A percentile compares a stretch with the other conserved stretches of the same genome.
phyloP scores from a whole-genome alignment of 2,797 vertebrate species.

The Sebastes paucispinis region DNA sequence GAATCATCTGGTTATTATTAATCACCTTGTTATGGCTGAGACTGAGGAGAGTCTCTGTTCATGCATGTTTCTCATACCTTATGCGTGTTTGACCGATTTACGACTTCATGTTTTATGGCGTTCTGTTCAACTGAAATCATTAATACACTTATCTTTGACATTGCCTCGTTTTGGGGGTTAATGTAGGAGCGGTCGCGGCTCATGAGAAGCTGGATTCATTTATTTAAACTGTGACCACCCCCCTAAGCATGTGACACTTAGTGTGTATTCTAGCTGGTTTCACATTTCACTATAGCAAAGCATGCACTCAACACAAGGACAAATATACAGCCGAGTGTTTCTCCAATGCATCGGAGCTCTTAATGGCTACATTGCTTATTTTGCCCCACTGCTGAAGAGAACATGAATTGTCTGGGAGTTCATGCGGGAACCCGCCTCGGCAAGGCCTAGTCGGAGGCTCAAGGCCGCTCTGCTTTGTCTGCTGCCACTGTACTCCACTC shows the following conservation, averaged over 20 bases:
- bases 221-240: constrained; percentile 63
- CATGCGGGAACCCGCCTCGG: constrained; percentile 29
- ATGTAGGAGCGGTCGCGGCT: background rate
- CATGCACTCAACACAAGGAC: constrained; percentile 64
- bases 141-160: constrained; percentile 43
- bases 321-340: constrained; percentile 74
- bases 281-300: constrained; percentile 50
- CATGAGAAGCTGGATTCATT: constrained; percentile 30
- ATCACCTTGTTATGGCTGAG: constrained; percentile 15
- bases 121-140: constrained; percentile 28
- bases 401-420: constrained; percentile 57
- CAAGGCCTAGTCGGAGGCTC: constrained; percentile 33
- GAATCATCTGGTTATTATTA: constrained; percentile 19
- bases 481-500: constrained; percentile 75
- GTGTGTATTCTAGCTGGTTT: constrained; percentile 56
- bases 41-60: background rate
- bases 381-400: constrained; percentile 59
- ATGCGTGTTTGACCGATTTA: constrained; percentile 15
- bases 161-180: constrained; percentile 25
- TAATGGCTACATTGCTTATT: constrained; percentile 79
- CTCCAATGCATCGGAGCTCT: constrained; percentile 53
- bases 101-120: constrained; percentile 8
- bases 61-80: constrained; percentile 8
- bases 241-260: constrained; percentile 52
- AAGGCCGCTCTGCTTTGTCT: constrained; percentile 62